A percentile compares a stretch with the other conserved stretches of the same genome.
phyloP scores from a whole-genome alignment of 2,113 vertebrate genomes.

The Cephalopholis sonnerati region DNA sequence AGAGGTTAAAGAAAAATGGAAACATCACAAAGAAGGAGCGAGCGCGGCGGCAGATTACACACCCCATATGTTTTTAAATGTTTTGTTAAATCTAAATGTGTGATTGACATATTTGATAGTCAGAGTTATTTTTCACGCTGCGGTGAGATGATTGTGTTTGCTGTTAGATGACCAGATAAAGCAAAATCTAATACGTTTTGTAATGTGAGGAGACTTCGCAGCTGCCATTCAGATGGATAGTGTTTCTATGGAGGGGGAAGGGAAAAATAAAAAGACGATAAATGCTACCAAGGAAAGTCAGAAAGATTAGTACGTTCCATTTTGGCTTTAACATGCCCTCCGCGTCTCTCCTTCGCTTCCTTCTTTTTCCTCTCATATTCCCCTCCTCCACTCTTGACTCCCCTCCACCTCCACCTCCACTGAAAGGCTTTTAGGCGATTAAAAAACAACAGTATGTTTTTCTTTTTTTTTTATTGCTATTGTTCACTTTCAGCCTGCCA shows the following conservation, averaged over 20 bases:
- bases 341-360: constrained; percentile 9
- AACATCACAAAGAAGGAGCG: constrained; percentile 38
- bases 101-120: not conserved
- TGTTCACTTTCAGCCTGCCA: constrained; percentile 38
- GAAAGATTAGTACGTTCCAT: constrained; percentile 29
- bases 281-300: not conserved
- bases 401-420: constrained; percentile 16
- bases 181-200: not conserved
- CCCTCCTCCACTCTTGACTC: constrained; percentile 13
- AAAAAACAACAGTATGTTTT: constrained; percentile 46
- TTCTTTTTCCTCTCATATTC: constrained; percentile 39
- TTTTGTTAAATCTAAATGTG: not conserved
- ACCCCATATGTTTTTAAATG: not conserved
- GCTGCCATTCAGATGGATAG: not conserved
- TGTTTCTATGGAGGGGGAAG: not conserved
- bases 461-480: constrained; percentile 38
- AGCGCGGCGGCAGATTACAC: constrained; percentile 25
- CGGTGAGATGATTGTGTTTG: not conserved
- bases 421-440: constrained; percentile 77
- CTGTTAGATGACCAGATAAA: not conserved
- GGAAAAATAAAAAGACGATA: constrained; percentile 5
- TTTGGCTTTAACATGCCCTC: constrained; percentile 8
- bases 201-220: not conserved
- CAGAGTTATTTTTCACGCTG: not conserved
- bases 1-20: constrained; percentile 60